Base-by-base conservation (phyloP, 2,888 invertebrate species). In the Gibbula magus region DNA sequence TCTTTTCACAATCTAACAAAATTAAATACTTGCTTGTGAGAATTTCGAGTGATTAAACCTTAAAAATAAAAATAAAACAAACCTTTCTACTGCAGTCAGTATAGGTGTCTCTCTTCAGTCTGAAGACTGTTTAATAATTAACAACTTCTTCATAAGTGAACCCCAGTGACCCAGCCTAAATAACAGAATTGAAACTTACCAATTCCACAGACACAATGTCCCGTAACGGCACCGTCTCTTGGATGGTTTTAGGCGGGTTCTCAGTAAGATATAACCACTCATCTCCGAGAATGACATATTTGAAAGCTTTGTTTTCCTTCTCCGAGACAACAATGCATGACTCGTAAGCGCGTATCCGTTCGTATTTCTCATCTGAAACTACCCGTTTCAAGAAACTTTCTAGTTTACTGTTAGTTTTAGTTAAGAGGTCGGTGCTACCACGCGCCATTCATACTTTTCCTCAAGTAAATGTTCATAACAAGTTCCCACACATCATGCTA, bases 201-300 rank as follows among this genome's bases (percentile, higher is more conserved):
- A 91, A 79, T 66, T 91, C 91, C 8, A 92, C 90, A 5, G 90
- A 89, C 5, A 89, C 81, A 1, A 92, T 86, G 79, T 92, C 91
- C 74, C 86, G 87, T 5, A 92, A 82, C 53, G 88, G 87, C 18
- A 92, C 89, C n/a, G 86, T 88, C 52, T 88, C 86, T 32, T 88
- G 87, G 16, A 92, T 82, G 35, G 89, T 87, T 82, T 91, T 91
- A 0, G 93, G 92, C 7, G 92, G 92, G 80, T 92, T 92, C 83
- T 92, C 92, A 39, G 92, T 91, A 78, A 92, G 82, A 82, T 91
- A 92, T 29, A 93, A 87, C 86, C 90, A 91, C 78, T 92, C 91
- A 80, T 92, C 92, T 39, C 88, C 89, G 20, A 92, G 83, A 32
- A 93, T 84, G 16, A 91, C 89, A 82, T 89, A 92, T 81, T 92